Evolutionary conservation across 2,113 vertebrate genomes (phyloP), one percentile per base, ranked within the genome.

Genomic region (Poicephalus meyeri): DNA sequence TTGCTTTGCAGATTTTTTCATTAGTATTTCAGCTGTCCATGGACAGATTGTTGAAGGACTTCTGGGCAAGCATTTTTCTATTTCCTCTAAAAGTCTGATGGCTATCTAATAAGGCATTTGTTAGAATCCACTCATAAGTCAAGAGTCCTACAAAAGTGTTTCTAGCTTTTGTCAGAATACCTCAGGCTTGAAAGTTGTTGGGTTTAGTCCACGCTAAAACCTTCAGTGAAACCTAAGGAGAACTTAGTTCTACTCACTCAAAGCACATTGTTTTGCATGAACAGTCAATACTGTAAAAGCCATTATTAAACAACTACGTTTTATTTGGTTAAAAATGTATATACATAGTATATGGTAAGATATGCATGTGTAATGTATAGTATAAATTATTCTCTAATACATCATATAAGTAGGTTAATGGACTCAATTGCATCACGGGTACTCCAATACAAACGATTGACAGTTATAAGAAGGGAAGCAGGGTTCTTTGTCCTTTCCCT

Each of bases 351-450:
- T 2, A 9, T 49, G 10, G 21, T 44, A 72, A 77, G 8, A 53
- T 41, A 21, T 13, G 9, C 4, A 11, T 31, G 4, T 52, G 15
- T 35, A 49, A 39, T 33, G 39, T 16, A 7, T 55, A 49, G 24
- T 72, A 42, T 35, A 44, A 80, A 77, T 39, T 39, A 33, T 31
- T 7, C 33, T 19, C 10, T 33, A 33, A 42, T 29, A 10, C 39
- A 18, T 29, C n/a, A 7, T 37, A 5, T 66, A 0, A 66, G 5
- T 64, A 29, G 14, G 3, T 65, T 56, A 39, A 35, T 61, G 16
- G 10, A 4, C 5, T 83, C 24, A 23, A 23, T 56, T 0, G 0
- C 3, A 11, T 73, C 15, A 21, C 4, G 0, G 2, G 8, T 92
- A 28, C 7, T 61, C 47, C 49, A 39, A 2, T 60, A 7, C 33